Percentiles rank a stretch among this genome's conserved stretches.
Conservation (phyloP, 2,888 invertebrate genomes). For the Helleia helle region DNA sequence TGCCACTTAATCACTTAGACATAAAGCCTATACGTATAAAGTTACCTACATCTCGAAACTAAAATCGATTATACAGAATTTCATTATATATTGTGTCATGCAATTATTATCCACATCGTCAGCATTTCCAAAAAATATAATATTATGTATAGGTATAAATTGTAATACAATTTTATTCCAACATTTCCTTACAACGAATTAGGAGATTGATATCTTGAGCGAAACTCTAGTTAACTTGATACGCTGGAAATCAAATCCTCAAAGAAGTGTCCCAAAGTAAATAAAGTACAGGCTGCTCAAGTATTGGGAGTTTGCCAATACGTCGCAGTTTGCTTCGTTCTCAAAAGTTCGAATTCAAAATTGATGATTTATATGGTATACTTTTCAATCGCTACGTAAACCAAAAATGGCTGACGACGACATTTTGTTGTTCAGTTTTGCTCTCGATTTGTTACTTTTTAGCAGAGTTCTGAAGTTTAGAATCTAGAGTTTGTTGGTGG, state of each 20-base stretch:
- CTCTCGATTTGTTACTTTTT: too few relatives aligned
- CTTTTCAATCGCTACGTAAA: conserved; percentile 3
- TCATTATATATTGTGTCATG: too few relatives aligned
- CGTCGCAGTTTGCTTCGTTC: not conserved
- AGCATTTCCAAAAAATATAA: too few relatives aligned
- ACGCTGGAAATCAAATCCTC: conserved; percentile 2
- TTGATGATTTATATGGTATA: conserved; percentile 8
- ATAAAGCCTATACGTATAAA: too few relatives aligned
- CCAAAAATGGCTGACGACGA: conserved; percentile 1
- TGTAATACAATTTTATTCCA: too few relatives aligned
- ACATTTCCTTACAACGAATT: too few relatives aligned
- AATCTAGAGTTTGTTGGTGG: not conserved
- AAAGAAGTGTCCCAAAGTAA: conserved; percentile 6
- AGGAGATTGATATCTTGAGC: not conserved
- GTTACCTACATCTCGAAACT: too few relatives aligned
- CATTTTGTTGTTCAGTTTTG: conserved; percentile 10
- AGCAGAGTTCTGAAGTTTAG: conserved; percentile 13
- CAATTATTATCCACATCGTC: too few relatives aligned
- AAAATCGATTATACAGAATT: too few relatives aligned
- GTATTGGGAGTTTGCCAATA: conserved; percentile 5
- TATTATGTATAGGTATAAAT: too few relatives aligned
- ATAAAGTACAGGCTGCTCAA: conserved; percentile 1
- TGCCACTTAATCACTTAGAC: too few relatives aligned
- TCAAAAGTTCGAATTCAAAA: conserved; percentile 8
- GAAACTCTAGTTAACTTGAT: not conserved